These are phyloP conservation scores for Nephrotoma guestfalica DNA, from an alignment of 2,888 invertebrate genomes.

Conservation along the genomic window DNA sequence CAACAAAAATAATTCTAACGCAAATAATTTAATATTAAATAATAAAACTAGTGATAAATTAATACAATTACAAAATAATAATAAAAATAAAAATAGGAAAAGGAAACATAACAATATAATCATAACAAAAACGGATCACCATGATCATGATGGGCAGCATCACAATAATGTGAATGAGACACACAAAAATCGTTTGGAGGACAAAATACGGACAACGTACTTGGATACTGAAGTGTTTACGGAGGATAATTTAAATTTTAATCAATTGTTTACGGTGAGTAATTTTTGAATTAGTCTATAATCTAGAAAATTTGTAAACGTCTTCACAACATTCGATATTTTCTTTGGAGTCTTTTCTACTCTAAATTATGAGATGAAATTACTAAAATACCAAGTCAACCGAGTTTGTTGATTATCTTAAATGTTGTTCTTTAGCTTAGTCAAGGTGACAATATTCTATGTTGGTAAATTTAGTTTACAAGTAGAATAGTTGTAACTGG, in stretches of 20 bases:
- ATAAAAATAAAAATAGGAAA: neutral
- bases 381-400: too few species aligned
- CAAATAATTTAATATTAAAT: neutral
- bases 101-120: neutral
- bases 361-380: too few species aligned
- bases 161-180: neutral
- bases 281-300: too few species aligned
- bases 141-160: neutral
- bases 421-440: too few species aligned
- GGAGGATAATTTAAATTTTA: neutral
- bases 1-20: neutral
- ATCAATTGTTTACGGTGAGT: neutral
- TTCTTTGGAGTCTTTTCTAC: too few species aligned
- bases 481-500: too few species aligned
- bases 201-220: neutral
- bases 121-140: neutral
- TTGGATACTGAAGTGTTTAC: neutral
- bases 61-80: neutral
- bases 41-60: neutral
- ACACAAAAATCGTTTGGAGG: neutral
- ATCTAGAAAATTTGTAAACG: too few species aligned
- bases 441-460: too few species aligned
- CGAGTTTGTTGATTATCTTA: too few species aligned
- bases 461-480: too few species aligned
- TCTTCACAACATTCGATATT: too few species aligned